Conservation (phyloP, 2,888 invertebrate genomes). For the Drosophila multiciliata region DNA sequence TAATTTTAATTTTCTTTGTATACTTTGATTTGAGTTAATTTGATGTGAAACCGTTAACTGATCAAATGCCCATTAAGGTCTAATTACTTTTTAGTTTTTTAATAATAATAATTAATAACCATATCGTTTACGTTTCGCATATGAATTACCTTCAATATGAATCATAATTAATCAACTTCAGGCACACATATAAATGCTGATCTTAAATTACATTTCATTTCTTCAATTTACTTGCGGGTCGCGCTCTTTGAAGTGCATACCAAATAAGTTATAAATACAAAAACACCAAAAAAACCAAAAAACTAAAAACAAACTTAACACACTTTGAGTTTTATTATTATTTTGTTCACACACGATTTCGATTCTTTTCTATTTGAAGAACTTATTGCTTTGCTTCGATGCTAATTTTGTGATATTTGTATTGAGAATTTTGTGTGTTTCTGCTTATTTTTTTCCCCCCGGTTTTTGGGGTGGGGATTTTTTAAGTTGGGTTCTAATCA, state of each 20-base stretch:
- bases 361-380: slow-evolving; percentile 24
- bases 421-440: slow-evolving; percentile 51
- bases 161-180: slow-evolving; percentile 64
- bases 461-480: slow-evolving; percentile 2
- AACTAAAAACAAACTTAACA: slow-evolving; percentile 53
- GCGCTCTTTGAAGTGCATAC: slow-evolving; percentile 61
- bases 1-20: slow-evolving; percentile 79
- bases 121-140: slow-evolving; percentile 57
- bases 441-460: slow-evolving; percentile 4
- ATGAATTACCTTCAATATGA: slow-evolving; percentile 74
- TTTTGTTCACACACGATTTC: slow-evolving; percentile 6
- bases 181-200: slow-evolving; percentile 45
- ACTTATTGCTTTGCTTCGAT: slow-evolving; percentile 73
- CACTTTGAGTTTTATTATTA: slow-evolving; percentile 79
- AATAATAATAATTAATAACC: slow-evolving; percentile 34
- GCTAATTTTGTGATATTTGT: slow-evolving; percentile 80
- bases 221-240: slow-evolving; percentile 46
- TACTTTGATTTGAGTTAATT: slow-evolving; percentile 48
- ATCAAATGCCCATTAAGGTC: slow-evolving; percentile 21
- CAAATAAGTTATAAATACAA: slow-evolving; percentile 63
- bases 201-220: slow-evolving; percentile 58
- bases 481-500: slow-evolving; percentile 27
- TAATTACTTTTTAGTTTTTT: slow-evolving; percentile 46
- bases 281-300: slow-evolving; percentile 50
- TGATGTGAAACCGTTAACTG: slow-evolving; percentile 32